Evolutionary conservation across 2,888 invertebrate genomes (phyloP).

Genomic region (Stenotaenia linearis): DNA sequence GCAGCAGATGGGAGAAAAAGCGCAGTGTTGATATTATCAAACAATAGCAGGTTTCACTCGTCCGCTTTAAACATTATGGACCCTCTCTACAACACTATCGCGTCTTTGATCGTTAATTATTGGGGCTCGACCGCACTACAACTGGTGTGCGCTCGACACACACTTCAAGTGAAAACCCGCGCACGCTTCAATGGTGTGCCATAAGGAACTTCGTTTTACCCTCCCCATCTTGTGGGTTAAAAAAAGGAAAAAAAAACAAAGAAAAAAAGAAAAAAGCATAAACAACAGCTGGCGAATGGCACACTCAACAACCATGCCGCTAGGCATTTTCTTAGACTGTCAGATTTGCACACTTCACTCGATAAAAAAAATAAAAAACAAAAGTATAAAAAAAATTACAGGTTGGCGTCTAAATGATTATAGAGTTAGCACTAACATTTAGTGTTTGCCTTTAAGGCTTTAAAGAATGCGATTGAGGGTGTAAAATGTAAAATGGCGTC

Average conservation of each 20-base stretch:
- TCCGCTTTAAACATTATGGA: slow-evolving; percentile 20
- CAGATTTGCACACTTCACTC: slow-evolving; percentile 1
- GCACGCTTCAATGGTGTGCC: slow-evolving; percentile 24
- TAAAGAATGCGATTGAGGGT: background rate
- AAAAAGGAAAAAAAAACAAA: background rate
- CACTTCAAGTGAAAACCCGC: slow-evolving; percentile 26
- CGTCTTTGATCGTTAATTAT: slow-evolving; percentile 24
- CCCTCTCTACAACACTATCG: slow-evolving; percentile 10
- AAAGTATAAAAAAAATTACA: background rate
- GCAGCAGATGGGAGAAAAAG: background rate
- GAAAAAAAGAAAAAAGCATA: background rate
- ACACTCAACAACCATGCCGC: background rate
- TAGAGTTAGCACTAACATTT: background rate
- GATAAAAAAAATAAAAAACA: background rate
- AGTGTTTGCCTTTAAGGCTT: background rate
- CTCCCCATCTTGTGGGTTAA: background rate
- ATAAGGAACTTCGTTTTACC: slow-evolving; percentile 4
- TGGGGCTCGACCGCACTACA: slow-evolving; percentile 26
- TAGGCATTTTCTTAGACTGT: slow-evolving; percentile 1
- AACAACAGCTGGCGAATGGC: slow-evolving; percentile 24
- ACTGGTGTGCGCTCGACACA: slow-evolving; percentile 17
- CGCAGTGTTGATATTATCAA: slow-evolving; percentile 11
- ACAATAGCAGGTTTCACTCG: slow-evolving; percentile 22
- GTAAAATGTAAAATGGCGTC: background rate
- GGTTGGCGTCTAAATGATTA: slow-evolving; percentile 10